Conservation (phyloP, 2,113 vertebrate genomes). For the Calyptommatus sinebrachiatus region DNA sequence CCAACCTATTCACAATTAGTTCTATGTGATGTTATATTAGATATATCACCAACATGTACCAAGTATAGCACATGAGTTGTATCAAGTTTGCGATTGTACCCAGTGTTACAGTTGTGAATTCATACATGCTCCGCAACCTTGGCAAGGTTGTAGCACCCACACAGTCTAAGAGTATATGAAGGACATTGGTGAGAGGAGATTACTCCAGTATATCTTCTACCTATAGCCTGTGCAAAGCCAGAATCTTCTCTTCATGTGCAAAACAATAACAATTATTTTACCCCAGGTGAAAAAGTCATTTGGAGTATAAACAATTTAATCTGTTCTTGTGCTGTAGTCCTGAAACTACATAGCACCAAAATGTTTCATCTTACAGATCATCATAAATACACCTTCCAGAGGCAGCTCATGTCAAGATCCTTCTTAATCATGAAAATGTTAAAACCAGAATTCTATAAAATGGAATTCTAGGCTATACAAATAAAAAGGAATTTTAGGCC, state of each 20-base stretch:
- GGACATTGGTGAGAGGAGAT: not conserved
- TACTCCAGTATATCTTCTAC: not conserved
- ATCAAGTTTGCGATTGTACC: not conserved
- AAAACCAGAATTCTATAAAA: too few relatives aligned
- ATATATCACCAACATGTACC: not conserved
- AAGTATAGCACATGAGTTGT: not conserved
- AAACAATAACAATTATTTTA: not conserved
- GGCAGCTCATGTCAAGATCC: slow-evolving; percentile 2
- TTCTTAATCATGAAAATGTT: slow-evolving; percentile 1
- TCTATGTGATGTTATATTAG: not conserved
- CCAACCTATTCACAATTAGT: not conserved
- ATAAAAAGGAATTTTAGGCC: not conserved
- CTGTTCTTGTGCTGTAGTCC: not conserved
- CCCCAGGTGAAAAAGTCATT: not conserved
- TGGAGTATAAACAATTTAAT: not conserved
- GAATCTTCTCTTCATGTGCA: not conserved
- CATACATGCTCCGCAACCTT: not conserved
- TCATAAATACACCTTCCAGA: not conserved
- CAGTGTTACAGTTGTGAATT: not conserved
- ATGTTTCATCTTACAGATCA: not conserved
- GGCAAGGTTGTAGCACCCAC: not conserved
- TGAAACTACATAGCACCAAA: not conserved
- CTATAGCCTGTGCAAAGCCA: not conserved
- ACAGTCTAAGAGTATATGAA: not conserved
- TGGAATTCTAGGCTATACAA: not conserved